Base-by-base conservation (phyloP, 2,797 vertebrate species). In the Zenarchopterus dispar region DNA sequence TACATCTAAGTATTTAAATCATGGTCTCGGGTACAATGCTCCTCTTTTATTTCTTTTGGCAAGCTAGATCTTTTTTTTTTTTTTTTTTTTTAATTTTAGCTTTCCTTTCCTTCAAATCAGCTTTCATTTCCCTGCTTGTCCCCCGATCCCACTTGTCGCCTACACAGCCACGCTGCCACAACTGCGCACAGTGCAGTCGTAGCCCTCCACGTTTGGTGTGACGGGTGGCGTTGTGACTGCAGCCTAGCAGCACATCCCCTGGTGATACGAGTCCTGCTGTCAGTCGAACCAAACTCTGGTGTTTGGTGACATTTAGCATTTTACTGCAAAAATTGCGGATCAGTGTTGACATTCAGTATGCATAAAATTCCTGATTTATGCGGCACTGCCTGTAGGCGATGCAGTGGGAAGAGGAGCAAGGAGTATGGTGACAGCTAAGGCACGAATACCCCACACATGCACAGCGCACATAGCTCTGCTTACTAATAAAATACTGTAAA, bases 281-380 rank as follows among this genome's bases (percentile, higher is more conserved):
- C 75, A 73, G 74, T 84, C 51, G 36, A 74, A 84, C 86, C 71
- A 57, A 62, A 82, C 80, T 58, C 69, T 73, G 87, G 70, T 88
- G 88, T 85, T 90, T 82, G 80, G 77, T 90, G 91, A 91, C 92
- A 92, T 92, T 89, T 89, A 87, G 81, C 67, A 70, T 86, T 90
- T 90, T 84, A 81, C 72, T 48, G 48, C 59, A 65, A 83, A 89
- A 90, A 88, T 89, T 85, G 87, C 88, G 87, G 85, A 91, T 89
- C 85, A 57, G 61, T 89, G 86, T 85, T 93, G 90, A 91, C 88
- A 89, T 92, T 89, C 82, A 82, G 80, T 86, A 84, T 89, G 86
- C 81, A 91, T 89, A 87, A 90, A 89, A 88, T 88, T 78, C 84
- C 77, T 86, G 81, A 87, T 85, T 82, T 81, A 85, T 81, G 78